Base-by-base conservation (phyloP, 2,888 invertebrate genomes). In the Heliothis peltigera region DNA sequence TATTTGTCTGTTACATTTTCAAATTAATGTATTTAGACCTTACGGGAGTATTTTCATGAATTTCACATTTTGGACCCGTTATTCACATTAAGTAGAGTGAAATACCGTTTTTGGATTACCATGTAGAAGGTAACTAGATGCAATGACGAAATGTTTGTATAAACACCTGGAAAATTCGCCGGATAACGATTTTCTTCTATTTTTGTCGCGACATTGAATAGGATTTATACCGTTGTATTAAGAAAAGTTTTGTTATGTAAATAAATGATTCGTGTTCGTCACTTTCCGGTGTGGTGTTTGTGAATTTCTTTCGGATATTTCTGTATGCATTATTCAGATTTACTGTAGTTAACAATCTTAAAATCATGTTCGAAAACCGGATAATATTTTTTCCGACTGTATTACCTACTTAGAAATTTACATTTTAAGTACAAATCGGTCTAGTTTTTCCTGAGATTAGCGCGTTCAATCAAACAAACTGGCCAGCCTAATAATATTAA, bases 11-110 rank as follows among this genome's bases (percentile, higher is more conserved):
- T 57, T 64, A 43, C 6, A 60, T 61, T 74, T 63, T 64, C 22
- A 70, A 81, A 79, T 75, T 61, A 52, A 78, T 78, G 70, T 72
- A 75, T 70, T 55, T 64, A 47, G 72, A 58, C 7, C 68, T 66
- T 66, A 32, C 63, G 63, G 78, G 61, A 62, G 17, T 32, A 49
- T 71, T 52, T 59, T 67, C 63, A 68, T 70, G 70, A 70, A 73
- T 70, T 62, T 75, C 69, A 64, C 61, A 10, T 7, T n/a, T 47
- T 2, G 17, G n/a, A 48, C 35, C 74, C 80, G 77, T 81, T 81
- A 80, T 57, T 21, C 48, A 44, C 21, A 46, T 8, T 67, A 74
- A 51, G 17, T 66, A n/a, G 59, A 53, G 0, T 52, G 64, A 3
- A 44, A 18, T 62, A 55, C 67, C 59, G 70, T 70, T 59, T 28